Evolutionary conservation across 2,888 invertebrate genomes (phyloP), one percentile per base, ranked within the genome.

Genomic region (Andrena marginata): DNA sequence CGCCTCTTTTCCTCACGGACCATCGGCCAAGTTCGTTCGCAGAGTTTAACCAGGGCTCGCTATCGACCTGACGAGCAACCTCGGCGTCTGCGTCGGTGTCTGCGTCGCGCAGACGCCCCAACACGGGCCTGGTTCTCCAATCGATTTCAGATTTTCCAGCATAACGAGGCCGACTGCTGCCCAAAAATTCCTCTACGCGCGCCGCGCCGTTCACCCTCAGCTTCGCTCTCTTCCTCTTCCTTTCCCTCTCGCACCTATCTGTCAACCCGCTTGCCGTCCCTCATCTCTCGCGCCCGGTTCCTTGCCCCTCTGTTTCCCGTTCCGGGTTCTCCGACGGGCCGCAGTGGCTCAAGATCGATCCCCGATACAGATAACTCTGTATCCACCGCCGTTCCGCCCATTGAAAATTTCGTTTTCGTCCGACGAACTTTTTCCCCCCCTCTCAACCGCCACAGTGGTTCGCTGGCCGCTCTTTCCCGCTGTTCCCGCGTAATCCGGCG

Each of bases 131-230:
- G 89, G 90, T 88, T 87, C 90, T 89, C 85, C 93, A 91, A 93
- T 93, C 93, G 92, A 93, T 93, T 93, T 92, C 92, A 91, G 92
- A 93, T 93, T 93, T 93, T 91, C 92, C 91, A 91, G 89, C 91
- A 90, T 92, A 92, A 92, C 92, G 92, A 92, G 90, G 91, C 92
- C 91, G 91, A 89, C 91, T 89, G 88, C 89, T 89, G 86, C 85
- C 88, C 88, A 88, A 89, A 89, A 90, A 88, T 88, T 88, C 80
- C 81, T 79, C 87, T 78, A 71, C 89, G 80, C 84, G 76, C 77
- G 76, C 78, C 65, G 75, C 68, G 8, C 49, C 31, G 10, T 10
- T 29, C 49, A 29, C 63, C 23, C 51, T n/a, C 23, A 16, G 33
- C 42, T 31, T 71, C 33, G 8, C 72, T 65, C 77, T 48, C 63